A percentile compares a stretch with the other conserved stretches of the same genome.
These are phyloP conservation scores for Eilema sororculum DNA, from an alignment of 2,888 invertebrate species.

Conservation along the genomic window DNA sequence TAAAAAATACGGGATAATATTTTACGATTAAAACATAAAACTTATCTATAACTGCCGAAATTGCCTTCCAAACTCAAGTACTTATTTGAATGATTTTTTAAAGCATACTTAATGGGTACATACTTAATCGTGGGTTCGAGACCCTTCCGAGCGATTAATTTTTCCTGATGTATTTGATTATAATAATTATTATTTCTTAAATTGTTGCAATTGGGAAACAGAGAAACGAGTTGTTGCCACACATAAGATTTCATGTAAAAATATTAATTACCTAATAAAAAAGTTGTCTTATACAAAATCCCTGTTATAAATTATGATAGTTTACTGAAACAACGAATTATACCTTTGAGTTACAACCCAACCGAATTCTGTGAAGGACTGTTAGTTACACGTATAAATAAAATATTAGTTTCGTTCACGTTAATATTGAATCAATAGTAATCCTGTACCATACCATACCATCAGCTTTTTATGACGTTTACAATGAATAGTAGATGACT, in stretches of 20 bases:
- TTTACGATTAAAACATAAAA: slow-evolving; percentile 28
- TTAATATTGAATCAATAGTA: background rate
- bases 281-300: background rate
- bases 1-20: background rate
- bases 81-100: too few species aligned
- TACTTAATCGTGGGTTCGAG: too few species aligned
- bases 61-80: slow-evolving; percentile 48
- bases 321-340: slow-evolving; percentile 43
- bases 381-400: slow-evolving; percentile 21
- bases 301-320: slow-evolving; percentile 5
- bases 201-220: slow-evolving; percentile 22
- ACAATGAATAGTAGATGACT: background rate
- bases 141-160: too few species aligned
- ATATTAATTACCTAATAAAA: background rate
- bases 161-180: too few species aligned
- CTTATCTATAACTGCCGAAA: slow-evolving; percentile 51
- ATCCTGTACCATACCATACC: background rate
- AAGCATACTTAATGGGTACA: too few species aligned
- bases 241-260: too few species aligned
- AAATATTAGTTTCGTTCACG: background rate
- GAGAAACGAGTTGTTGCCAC: too few species aligned
- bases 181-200: slow-evolving; percentile 16
- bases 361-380: slow-evolving; percentile 20
- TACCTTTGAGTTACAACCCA: slow-evolving; percentile 2
- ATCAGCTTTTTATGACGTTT: background rate